Evolutionary conservation across 2,888 invertebrate genomes (phyloP), one percentile per base, ranked within the genome.

Genomic region (Dysmachus trigonus): DNA sequence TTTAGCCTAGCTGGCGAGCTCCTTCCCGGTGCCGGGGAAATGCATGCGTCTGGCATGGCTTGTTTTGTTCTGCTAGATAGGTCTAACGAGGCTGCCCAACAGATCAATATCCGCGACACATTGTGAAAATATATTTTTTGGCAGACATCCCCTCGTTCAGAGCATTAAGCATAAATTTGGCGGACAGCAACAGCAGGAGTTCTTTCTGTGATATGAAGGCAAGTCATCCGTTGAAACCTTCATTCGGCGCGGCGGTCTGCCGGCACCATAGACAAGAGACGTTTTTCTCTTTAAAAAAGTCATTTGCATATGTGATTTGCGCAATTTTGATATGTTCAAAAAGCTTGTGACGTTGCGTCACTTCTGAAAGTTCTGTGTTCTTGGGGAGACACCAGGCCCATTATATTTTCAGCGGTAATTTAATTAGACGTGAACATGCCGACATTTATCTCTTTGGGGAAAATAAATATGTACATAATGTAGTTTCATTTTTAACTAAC

Each of bases 121-220:
- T 41, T 77, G 27, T 47, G 41, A 47, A 77, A 77, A 77, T 77
- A 51, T 77, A 47, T 77, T 47, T 77, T 77, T 77, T 77, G 77
- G 77, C 77, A 77, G 47, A 41, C 77, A 22, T 77, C 77, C 77
- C 77, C 27, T 27, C 22, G 35, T 27, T 22, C 47, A 30, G 77
- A 22, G 47, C 22, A 77, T 77, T 47, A 77, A 47, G 47, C 10
- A 47, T 22, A 47, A 77, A 77, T 31, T 77, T 22, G 15, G 77
- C 10, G 41, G 77, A 77, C 41, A 22, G 47, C 27, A 27, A 10
- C 62, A 62, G 62, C 62, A 62, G 62, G 22, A 62, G 62, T 47
- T 41, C 77, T 47, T 77, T 77, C 47, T 6, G 62, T 27, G 62
- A 62, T 6, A 22, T 27, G 62, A 62, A 62, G 47, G n/a, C 47